A percentile compares a stretch with the other conserved stretches of the same genome.
Conservation (phyloP, 2,888 invertebrate genomes). For the Dyspetes luteomarginatus region DNA sequence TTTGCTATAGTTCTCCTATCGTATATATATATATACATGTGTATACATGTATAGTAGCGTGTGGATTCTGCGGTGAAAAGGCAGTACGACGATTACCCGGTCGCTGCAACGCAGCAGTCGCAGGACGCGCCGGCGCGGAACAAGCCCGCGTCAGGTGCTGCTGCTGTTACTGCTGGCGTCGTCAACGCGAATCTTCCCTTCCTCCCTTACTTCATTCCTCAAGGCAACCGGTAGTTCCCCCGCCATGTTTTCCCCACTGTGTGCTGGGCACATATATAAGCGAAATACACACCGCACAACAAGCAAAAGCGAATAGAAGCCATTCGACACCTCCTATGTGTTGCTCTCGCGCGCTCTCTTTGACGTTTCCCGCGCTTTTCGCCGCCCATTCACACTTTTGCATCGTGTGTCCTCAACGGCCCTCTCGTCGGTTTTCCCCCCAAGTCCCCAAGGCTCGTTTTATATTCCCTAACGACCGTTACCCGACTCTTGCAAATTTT, state of each 20-base stretch:
- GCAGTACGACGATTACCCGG: slow-evolving; percentile 26
- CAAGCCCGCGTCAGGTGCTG: slow-evolving; percentile 62
- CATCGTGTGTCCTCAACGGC: slow-evolving; percentile 35
- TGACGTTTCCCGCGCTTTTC: slow-evolving; percentile 67
- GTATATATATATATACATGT: neutral
- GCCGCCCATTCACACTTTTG: slow-evolving; percentile 60
- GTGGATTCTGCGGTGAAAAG: slow-evolving; percentile 58
- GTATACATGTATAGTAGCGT: neutral
- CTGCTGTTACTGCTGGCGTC: slow-evolving; percentile 45
- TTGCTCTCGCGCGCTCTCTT: neutral
- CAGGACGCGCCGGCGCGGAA: slow-evolving; percentile 62
- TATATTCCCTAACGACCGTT: slow-evolving; percentile 10
- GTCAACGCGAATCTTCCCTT: slow-evolving; percentile 45
- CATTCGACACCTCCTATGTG: slow-evolving; percentile 45
- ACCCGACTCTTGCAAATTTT: neutral
- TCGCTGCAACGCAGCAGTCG: slow-evolving; percentile 41
- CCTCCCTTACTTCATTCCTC: neutral
- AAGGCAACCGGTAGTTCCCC: slow-evolving; percentile 28
- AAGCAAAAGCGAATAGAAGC: slow-evolving; percentile 41
- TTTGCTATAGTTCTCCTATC: slow-evolving; percentile 22
- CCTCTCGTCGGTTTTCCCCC: neutral
- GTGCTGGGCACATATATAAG: slow-evolving; percentile 13
- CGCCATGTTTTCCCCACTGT: slow-evolving; percentile 27
- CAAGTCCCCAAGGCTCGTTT: slow-evolving; percentile 17
- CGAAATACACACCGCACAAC: slow-evolving; percentile 47